Conservation (phyloP, 2,113 vertebrate genomes). For the Hassar affinis region DNA sequence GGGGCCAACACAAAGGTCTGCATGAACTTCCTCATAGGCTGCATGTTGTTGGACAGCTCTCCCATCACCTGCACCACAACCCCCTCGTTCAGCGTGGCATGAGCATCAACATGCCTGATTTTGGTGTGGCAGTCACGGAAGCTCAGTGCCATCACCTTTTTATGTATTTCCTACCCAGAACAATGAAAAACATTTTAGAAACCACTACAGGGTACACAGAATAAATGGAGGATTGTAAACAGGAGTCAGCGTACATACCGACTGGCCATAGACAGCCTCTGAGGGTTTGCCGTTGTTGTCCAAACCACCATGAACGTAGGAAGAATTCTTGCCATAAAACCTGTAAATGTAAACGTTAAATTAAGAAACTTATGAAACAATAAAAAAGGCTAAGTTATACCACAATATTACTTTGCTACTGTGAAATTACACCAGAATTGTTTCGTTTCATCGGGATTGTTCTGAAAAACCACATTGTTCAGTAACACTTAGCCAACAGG, state of each 20-base stretch:
- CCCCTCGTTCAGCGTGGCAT: slow-evolving; percentile 92
- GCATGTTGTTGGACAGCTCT: slow-evolving; percentile 96
- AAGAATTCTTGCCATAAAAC: slow-evolving; percentile 98
- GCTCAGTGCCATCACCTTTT: slow-evolving; percentile 93
- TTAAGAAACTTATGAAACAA: no score
- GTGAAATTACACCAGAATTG: neutral
- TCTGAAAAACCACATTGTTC: neutral
- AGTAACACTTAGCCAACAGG: neutral
- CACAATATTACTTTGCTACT: neutral
- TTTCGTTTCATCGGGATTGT: neutral
- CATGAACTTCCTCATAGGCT: slow-evolving; percentile 97
- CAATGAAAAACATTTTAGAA: neutral
- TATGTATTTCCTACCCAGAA: slow-evolving; percentile 83
- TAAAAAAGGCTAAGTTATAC: neutral
- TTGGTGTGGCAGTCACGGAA: slow-evolving; percentile 97
- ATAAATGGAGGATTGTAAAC: neutral
- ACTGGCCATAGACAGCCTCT: slow-evolving; percentile 92
- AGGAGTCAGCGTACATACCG: slow-evolving; percentile 55
- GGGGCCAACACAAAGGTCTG: slow-evolving; percentile 95
- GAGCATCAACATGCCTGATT: slow-evolving; percentile 94
- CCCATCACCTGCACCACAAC: slow-evolving; percentile 99
- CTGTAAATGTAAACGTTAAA: slow-evolving; percentile 60
- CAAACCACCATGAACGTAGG: slow-evolving; percentile 94
- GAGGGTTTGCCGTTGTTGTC: slow-evolving; percentile 93
- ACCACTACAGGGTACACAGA: neutral